Percentiles rank a stretch among this genome's conserved stretches.
These are phyloP conservation scores for Chelmon rostratus DNA, from an alignment of 2,797 vertebrate species.

Conservation along the genomic window DNA sequence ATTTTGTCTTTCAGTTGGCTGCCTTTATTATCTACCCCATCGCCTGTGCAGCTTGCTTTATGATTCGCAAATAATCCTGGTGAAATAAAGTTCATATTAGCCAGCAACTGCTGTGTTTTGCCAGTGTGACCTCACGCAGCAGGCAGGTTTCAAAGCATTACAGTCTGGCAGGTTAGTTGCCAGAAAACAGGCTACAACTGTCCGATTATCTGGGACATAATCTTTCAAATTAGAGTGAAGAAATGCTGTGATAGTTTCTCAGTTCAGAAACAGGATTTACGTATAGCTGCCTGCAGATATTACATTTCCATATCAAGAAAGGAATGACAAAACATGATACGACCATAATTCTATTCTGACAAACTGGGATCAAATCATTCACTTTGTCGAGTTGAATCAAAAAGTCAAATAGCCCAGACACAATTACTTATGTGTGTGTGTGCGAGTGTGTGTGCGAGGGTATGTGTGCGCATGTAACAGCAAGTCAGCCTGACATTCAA, in stretches of 20 bases:
- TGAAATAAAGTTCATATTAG: slow-evolving; percentile 35
- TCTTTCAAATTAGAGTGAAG: not conserved
- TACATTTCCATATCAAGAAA: not conserved
- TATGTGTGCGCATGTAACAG: slow-evolving; percentile 48
- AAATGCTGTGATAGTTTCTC: not conserved
- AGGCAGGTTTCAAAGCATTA: slow-evolving; percentile 20
- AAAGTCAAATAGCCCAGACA: not conserved
- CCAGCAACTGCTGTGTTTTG: not conserved
- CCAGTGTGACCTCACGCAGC: not conserved
- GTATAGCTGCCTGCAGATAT: not conserved
- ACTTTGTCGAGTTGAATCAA: not conserved
- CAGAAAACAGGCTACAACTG: not conserved
- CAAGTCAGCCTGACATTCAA: slow-evolving; percentile 79
- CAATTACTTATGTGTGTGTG: not conserved
- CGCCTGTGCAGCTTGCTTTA: not conserved
- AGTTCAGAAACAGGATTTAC: not conserved
- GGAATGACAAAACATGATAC: not conserved
- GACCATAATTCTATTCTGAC: slow-evolving; percentile 4
- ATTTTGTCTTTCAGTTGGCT: slow-evolving; percentile 7
- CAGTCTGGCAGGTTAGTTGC: not conserved
- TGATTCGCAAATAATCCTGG: slow-evolving; percentile 7
- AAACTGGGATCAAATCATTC: slow-evolving; percentile 13
- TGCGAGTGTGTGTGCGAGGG: slow-evolving; percentile 11
- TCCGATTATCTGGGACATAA: not conserved
- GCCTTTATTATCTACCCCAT: not conserved